Conservation (phyloP, 2,888 invertebrate genomes). For the Andricus quercusramuli region DNA sequence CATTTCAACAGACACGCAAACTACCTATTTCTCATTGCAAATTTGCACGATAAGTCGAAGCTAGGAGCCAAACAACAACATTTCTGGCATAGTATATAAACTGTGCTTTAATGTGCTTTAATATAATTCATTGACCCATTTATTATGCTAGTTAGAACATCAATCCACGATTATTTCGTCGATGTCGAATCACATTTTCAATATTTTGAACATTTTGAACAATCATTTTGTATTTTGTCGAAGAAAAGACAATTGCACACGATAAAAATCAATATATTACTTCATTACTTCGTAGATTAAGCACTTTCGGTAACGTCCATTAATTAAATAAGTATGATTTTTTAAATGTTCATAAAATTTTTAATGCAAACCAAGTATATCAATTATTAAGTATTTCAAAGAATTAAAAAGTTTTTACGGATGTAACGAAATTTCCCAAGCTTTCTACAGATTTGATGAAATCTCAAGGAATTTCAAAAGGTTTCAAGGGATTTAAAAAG, state of each 20-base stretch:
- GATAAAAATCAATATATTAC: constrained; percentile 8
- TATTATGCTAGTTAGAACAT: neutral
- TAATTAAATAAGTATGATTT: too few species aligned
- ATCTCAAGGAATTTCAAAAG: too few species aligned
- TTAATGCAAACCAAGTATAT: too few species aligned
- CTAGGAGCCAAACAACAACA: neutral
- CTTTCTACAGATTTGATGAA: too few species aligned
- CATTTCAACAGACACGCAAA: neutral
- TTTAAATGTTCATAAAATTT: too few species aligned
- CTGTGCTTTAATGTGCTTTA: neutral
- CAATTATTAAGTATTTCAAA: too few species aligned
- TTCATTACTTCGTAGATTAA: neutral
- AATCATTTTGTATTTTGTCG: constrained; percentile 7
- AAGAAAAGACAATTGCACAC: neutral
- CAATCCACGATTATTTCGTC: neutral
- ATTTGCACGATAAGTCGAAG: neutral
- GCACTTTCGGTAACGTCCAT: neutral
- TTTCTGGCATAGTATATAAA: neutral
- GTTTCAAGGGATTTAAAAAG: too few species aligned
- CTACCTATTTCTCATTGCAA: neutral
- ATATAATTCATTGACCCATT: neutral
- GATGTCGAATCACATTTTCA: constrained; percentile 11
- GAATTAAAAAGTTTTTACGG: too few species aligned
- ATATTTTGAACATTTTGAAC: constrained; percentile 2
- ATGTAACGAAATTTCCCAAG: too few species aligned